Percentiles rank a stretch among this genome's conserved stretches.
Conservation (phyloP, 2,797 vertebrate species). For the Anomalospiza imberbis region DNA sequence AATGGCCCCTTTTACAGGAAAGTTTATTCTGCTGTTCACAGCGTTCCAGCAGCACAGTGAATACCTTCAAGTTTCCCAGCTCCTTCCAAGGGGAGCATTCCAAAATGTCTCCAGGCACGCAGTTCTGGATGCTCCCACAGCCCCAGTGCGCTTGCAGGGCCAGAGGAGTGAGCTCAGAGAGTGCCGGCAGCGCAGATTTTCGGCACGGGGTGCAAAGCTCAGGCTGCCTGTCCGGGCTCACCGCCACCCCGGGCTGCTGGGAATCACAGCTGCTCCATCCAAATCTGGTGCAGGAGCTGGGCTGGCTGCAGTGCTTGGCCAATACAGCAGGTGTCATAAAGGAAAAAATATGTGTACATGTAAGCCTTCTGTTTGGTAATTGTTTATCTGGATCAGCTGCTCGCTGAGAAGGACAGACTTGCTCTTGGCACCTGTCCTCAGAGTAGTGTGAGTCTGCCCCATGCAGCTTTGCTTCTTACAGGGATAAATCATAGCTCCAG, state of each 20-base stretch:
- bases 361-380: not conserved
- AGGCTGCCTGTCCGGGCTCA: accelerated
- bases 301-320: not conserved
- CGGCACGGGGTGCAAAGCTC: accelerated
- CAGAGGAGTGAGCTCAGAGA: accelerated
- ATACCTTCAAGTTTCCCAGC: not conserved
- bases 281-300: not conserved
- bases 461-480: not conserved
- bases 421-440: constrained; percentile 30
- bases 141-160: accelerated
- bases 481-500: not conserved
- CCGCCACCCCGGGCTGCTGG: accelerated
- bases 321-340: constrained; percentile 10
- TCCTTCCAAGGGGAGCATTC: constrained; percentile 29
- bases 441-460: not conserved
- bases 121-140: accelerated
- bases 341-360: not conserved
- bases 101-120: not conserved
- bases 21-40: not conserved
- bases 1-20: not conserved
- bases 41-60: not conserved
- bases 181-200: accelerated
- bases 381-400: constrained; percentile 4
- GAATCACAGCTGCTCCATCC: not conserved
- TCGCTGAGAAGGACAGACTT: not conserved